Percentiles rank a stretch among this genome's conserved stretches.
Conservation (phyloP, 2,888 invertebrate species). For the Neelides folsomi region DNA sequence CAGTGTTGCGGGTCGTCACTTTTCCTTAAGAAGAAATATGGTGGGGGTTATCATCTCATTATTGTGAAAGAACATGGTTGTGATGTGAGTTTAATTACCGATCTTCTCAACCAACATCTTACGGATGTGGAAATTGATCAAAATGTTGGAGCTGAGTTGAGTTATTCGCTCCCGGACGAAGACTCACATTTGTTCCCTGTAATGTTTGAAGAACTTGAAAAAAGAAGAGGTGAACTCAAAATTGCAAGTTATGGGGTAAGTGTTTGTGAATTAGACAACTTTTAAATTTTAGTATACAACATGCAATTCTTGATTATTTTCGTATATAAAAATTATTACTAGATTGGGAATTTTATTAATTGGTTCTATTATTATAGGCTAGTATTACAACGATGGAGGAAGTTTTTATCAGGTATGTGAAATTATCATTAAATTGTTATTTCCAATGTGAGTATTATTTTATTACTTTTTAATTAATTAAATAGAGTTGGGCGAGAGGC, state of each 20-base stretch:
- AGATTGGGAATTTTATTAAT: no score
- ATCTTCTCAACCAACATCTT: slow-evolving; percentile 50
- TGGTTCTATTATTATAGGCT: no score
- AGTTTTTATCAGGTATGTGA: slow-evolving; percentile 16
- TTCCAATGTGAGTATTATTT: no score
- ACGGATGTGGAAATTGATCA: slow-evolving; percentile 52
- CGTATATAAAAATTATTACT: no score
- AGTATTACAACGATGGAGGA: slow-evolving; percentile 26
- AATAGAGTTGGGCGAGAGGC: slow-evolving; percentile 6
- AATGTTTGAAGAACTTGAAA: slow-evolving; percentile 56
- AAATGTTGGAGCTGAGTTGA: slow-evolving; percentile 61
- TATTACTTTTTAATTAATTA: no score
- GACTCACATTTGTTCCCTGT: slow-evolving; percentile 50
- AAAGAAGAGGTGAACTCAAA: slow-evolving; percentile 45
- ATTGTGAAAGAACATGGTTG: slow-evolving; percentile 46
- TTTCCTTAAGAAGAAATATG: slow-evolving; percentile 54
- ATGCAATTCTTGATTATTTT: no score
- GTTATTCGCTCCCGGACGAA: slow-evolving; percentile 53
- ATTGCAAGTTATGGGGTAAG: slow-evolving; percentile 61
- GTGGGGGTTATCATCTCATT: slow-evolving; percentile 59
- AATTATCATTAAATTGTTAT: no score
- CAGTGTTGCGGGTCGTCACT: slow-evolving; percentile 69
- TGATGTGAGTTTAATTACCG: slow-evolving; percentile 42
- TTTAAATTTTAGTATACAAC: no score
- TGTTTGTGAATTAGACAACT: no score